Evolutionary conservation across 2,888 invertebrate species (phyloP), one percentile per base, ranked within the genome.

Genomic region (Nomada lathburiana): DNA sequence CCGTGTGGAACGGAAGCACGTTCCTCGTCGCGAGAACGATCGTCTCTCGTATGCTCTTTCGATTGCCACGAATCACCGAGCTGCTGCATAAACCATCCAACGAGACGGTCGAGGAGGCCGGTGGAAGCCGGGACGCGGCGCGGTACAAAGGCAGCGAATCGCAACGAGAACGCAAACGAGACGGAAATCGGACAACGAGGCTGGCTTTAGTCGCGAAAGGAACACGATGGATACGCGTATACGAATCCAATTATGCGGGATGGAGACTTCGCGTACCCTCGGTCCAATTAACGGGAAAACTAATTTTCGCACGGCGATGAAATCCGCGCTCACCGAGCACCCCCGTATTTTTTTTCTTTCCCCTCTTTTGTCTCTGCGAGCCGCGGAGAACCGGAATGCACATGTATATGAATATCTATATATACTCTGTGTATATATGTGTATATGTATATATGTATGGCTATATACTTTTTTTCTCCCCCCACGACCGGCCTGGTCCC

Each of bases 231-330:
- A 60, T 67, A 53, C 59, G 67, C 82, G 86, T 86, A 86, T 83
- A 83, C 88, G 87, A 88, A 86, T 88, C 87, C 87, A 88, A 88
- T 88, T 88, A 88, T 83, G 79, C 80, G 87, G 82, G 69, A 86
- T 84, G 76, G 84, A 86, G 78, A 82, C 82, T 73, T 81, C 70
- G 74, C 81, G 78, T 76, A 78, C 84, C 76, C 82, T 86, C 86
- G 86, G 86, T 90, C 89, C 92, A 93, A 92, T 93, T 93, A 93
- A 91, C 92, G 82, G 81, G 90, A 92, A 93, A 93, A 91, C 92
- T 92, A 92, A 93, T 93, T 92, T 92, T 90, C 88, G 86, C 87
- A 76, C 83, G 74, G 75, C 84, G 74, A 73, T 82, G 74, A 87
- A 84, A 85, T 88, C 81, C 85, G 69, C 71, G 50, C 67, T 67